A percentile compares a stretch with the other conserved stretches of the same genome.
Conservation (phyloP, 2,888 invertebrate genomes). For the Metellina segmentata region DNA sequence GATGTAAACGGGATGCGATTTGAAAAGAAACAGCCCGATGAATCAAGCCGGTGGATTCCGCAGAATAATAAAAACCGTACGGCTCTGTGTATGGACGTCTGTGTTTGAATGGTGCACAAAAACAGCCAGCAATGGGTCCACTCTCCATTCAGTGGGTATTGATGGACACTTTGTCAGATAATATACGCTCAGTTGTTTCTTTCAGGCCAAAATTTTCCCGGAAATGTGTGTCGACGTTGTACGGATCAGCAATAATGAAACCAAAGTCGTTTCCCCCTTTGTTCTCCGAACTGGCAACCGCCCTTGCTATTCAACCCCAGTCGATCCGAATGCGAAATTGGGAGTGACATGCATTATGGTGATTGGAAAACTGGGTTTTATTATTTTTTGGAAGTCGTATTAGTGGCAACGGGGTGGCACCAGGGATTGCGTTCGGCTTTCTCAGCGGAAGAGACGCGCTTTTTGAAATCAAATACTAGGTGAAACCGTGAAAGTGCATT, state of each 20-base stretch:
- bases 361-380: conserved; percentile 47
- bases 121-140: conserved; percentile 24
- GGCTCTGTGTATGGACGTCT: background rate
- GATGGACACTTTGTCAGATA: conserved; percentile 61
- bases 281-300: conserved; percentile 35
- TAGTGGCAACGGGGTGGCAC: background rate
- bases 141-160: conserved; percentile 59
- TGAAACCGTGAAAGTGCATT: background rate
- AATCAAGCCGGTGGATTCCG: background rate
- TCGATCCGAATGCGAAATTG: conserved; percentile 29
- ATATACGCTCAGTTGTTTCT: conserved; percentile 19
- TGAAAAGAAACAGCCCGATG: conserved; percentile 6
- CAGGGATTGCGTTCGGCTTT: too few species aligned
- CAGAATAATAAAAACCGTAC: background rate
- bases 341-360: conserved; percentile 45
- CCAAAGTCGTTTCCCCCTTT: conserved; percentile 27
- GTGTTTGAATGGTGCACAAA: background rate
- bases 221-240: conserved; percentile 53
- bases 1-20: conserved; percentile 16
- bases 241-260: conserved; percentile 41
- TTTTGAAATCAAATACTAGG: background rate
- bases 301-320: conserved; percentile 41
- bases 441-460: background rate
- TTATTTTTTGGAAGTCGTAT: conserved; percentile 19
- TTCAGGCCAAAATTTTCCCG: conserved; percentile 62